A percentile compares a stretch with the other conserved stretches of the same genome.
Conservation (phyloP, 2,113 vertebrate species). For the Rostratula benghalensis region DNA sequence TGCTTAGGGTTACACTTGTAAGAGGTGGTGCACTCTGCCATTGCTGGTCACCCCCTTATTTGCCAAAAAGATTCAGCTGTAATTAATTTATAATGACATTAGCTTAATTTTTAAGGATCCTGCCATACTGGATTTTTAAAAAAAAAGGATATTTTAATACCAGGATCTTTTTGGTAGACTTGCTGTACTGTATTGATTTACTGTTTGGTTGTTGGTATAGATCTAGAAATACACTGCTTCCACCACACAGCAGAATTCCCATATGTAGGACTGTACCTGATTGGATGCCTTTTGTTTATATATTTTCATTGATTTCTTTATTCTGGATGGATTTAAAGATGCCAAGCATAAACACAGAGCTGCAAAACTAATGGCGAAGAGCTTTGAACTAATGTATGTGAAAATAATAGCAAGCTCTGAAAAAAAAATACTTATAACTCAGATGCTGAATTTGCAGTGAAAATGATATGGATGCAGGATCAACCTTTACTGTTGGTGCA, state of each 20-base stretch:
- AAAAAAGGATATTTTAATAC: neutral
- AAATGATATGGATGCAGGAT: neutral
- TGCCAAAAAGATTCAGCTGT: neutral
- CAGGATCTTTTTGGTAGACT: neutral
- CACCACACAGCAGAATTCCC: neutral
- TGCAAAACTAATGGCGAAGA: neutral
- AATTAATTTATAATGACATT: neutral
- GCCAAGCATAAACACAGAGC: neutral
- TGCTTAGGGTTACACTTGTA: neutral
- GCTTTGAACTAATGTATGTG: neutral
- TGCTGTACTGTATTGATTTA: neutral
- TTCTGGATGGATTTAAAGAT: conserved; percentile 2
- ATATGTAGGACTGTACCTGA: neutral
- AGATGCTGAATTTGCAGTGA: neutral
- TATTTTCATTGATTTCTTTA: conserved; percentile 5
- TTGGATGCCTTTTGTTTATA: neutral
- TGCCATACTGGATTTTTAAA: neutral
- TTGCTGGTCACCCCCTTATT: neutral
- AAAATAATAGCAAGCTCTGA: no score
- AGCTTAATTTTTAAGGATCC: neutral
- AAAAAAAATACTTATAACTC: no score
- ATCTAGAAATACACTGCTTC: neutral
- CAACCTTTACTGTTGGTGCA: neutral
- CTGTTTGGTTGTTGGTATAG: neutral
- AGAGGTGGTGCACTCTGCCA: neutral